Conservation (phyloP, 2,888 invertebrate genomes). For the Acronicta leporina region DNA sequence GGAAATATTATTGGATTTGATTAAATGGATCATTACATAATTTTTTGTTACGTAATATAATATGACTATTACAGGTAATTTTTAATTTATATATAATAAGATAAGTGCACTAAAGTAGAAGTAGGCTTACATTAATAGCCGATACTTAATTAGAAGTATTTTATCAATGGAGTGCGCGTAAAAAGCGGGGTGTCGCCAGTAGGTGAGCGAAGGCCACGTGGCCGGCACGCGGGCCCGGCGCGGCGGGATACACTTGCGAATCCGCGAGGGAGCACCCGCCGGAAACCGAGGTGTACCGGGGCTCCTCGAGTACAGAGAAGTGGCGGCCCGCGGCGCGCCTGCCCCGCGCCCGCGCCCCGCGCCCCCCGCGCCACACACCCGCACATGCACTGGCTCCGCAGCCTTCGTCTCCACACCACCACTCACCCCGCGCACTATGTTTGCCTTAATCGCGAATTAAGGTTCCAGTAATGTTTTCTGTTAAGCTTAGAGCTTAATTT, state of each 20-base stretch:
- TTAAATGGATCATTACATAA: constrained; percentile 37
- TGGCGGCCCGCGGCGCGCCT: constrained; percentile 85
- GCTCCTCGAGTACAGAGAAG: constrained; percentile 88
- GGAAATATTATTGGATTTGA: not conserved
- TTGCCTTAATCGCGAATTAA: constrained; percentile 89
- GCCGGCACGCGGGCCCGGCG: constrained; percentile 80
- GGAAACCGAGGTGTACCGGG: constrained; percentile 88
- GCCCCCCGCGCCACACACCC: constrained; percentile 71
- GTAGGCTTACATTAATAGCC: constrained; percentile 68
- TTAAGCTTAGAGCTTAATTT: constrained; percentile 85
- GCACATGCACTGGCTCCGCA: constrained; percentile 83
- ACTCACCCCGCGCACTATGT: constrained; percentile 87
- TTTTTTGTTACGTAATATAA: constrained; percentile 42
- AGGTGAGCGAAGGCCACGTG: constrained; percentile 80
- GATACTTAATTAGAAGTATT: constrained; percentile 75
- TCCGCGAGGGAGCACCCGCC: constrained; percentile 86
- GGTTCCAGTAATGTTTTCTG: constrained; percentile 87
- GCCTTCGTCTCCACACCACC: constrained; percentile 86
- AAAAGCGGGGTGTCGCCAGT: constrained; percentile 73
- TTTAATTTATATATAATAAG: constrained; percentile 29
- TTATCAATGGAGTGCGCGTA: constrained; percentile 78
- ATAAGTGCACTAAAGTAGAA: constrained; percentile 56
- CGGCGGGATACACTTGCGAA: constrained; percentile 79
- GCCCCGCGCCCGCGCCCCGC: constrained; percentile 70
- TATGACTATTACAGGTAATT: constrained; percentile 24